A percentile compares a stretch with the other conserved stretches of the same genome.
Conservation (phyloP, 2,113 vertebrate species). For the Taurulus bubalis region DNA sequence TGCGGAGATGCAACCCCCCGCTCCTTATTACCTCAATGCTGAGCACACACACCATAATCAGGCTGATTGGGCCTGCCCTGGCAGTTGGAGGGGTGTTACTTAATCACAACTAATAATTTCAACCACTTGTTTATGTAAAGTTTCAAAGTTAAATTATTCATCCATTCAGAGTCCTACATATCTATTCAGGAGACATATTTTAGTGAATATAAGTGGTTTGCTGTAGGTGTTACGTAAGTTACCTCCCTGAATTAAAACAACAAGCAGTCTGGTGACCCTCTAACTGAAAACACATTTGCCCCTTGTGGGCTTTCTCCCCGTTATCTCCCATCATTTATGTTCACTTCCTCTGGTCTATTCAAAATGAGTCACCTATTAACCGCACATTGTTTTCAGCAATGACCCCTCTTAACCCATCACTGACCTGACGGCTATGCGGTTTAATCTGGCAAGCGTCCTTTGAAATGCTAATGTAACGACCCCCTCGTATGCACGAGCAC, state of each 20-base stretch:
- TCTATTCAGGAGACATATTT: neutral
- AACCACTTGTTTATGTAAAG: neutral
- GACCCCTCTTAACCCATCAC: conserved; percentile 35
- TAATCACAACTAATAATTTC: conserved; percentile 16
- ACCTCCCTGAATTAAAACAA: conserved; percentile 5
- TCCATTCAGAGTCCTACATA: neutral
- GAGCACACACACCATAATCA: conserved; percentile 20
- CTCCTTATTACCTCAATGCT: conserved; percentile 17
- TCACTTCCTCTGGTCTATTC: conserved; percentile 45
- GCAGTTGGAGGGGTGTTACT: neutral
- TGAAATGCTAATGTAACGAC: conserved; percentile 53
- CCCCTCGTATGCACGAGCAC: too few species aligned
- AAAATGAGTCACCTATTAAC: conserved; percentile 66
- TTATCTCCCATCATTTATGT: conserved; percentile 54
- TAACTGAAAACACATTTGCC: conserved; percentile 14
- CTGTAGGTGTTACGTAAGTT: neutral
- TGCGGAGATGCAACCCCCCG: neutral
- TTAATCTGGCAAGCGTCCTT: conserved; percentile 44
- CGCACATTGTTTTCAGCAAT: conserved; percentile 45
- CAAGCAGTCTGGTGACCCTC: neutral
- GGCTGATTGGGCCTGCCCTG: neutral
- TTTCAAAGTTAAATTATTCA: neutral
- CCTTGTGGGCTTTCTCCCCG: conserved; percentile 8
- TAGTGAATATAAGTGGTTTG: neutral
- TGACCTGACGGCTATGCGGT: conserved; percentile 24